Evolutionary conservation across 2,797 vertebrate genomes (phyloP), one percentile per base, ranked within the genome.

Genomic region (Thunnus albacares): DNA sequence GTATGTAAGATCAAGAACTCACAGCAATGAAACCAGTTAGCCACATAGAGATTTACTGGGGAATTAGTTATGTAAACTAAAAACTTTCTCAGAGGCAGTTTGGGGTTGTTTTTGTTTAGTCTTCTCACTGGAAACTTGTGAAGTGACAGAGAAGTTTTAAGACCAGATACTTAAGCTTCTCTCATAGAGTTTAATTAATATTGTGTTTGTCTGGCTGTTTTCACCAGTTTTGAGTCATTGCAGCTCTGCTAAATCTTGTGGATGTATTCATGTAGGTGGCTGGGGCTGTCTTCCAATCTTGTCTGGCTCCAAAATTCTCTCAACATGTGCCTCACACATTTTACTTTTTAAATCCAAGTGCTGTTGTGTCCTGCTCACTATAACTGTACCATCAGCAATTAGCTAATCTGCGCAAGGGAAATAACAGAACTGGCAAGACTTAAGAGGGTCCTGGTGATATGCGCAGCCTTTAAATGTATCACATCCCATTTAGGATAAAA

Each of bases 321-420:
- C 88, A 85, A 90, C 93, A 94, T 94, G 91, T 94, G 93, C 85
- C 66, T 84, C 84, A 76, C 93, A 95, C 90, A 92, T 94, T 94
- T 91, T 55, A 58, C 64, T 86, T 79, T 79, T 61, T 55, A 22
- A 80, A 77, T 84, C 77, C 66, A 86, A 81, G 67, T 65, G 77
- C 69, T 56, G 62, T 75, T 81, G 62, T 80, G 79, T 90, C 77
- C 87, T 89, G 81, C 77, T 82, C 78, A 71, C 75, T 88, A 74
- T 80, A 90, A 92, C 74, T 79, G 84, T 87, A 83, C 77, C 77
- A 79, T 88, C 81, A 79, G 88, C 84, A 93, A 92, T 92, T 94
- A 91, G 83, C 89, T 93, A 90, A 93, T 92, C 87, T 88, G 78
- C 73, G 85, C 45, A 47, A 65, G 49, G 84, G 72, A 84, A 90